Conservation (phyloP, 2,113 vertebrate species). For the Lycaon pictus region DNA sequence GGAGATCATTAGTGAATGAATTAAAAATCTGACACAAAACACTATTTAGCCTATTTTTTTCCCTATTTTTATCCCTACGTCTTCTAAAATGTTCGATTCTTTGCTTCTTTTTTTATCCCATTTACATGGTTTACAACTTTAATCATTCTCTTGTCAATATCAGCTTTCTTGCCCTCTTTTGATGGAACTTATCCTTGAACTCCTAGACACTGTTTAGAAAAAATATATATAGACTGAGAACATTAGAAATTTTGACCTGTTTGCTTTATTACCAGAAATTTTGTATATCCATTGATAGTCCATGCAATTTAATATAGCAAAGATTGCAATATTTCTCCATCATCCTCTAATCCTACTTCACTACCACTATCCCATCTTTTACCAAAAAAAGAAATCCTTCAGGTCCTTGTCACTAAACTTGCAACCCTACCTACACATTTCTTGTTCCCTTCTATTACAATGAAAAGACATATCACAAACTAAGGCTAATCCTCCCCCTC, state of each 20-base stretch:
- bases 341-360: background rate
- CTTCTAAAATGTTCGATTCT: background rate
- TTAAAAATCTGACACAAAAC: background rate
- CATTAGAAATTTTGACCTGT: background rate
- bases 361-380: background rate
- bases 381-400: background rate
- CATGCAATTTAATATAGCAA: background rate
- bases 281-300: background rate
- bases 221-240: background rate
- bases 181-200: background rate
- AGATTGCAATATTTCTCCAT: background rate
- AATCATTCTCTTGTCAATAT: background rate
- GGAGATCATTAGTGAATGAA: background rate
- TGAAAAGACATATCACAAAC: background rate
- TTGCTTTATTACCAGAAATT: background rate
- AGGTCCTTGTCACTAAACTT: background rate
- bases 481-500: background rate
- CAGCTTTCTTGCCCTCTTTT: background rate
- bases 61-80: background rate
- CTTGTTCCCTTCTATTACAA: background rate
- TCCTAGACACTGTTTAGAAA: background rate
- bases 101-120: background rate
- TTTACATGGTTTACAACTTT: background rate
- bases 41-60: background rate
- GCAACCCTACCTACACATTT: background rate